Evolutionary conservation across 2,113 vertebrate genomes (phyloP).

Genomic region (Kryptolebias marmoratus): DNA sequence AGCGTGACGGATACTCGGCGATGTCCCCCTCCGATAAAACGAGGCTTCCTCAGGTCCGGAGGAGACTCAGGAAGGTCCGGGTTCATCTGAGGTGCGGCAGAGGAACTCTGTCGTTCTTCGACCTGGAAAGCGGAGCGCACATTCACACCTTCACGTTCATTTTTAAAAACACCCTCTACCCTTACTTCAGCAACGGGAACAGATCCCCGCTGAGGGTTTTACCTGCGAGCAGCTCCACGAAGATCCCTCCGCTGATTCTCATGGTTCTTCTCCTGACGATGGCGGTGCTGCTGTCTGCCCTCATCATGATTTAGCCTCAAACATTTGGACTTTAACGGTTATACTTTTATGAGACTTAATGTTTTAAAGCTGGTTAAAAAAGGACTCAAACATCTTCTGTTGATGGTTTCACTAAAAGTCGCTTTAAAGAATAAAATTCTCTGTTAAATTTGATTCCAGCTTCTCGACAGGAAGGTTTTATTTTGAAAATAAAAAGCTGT

Average conservation of each 20-base stretch:
- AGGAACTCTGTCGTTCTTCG: slow-evolving; percentile 6
- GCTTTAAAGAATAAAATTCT: no score
- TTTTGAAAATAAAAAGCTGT: no score
- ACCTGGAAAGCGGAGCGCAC: slow-evolving; percentile 7
- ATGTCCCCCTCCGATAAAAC: neutral
- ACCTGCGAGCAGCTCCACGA: neutral
- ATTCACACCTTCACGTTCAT: slow-evolving; percentile 44
- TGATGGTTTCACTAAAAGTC: no score
- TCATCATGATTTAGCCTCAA: neutral
- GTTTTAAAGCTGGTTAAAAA: no score
- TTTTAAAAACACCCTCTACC: slow-evolving; percentile 21
- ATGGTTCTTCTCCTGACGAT: neutral
- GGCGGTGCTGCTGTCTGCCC: neutral
- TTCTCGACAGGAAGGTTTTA: no score
- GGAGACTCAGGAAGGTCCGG: slow-evolving; percentile 29
- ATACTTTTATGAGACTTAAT: no score
- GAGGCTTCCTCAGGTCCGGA: neutral
- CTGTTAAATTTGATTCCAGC: no score
- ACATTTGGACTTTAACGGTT: no score
- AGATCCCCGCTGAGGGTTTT: slow-evolving; percentile 20
- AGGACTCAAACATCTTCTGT: no score
- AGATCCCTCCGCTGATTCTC: neutral
- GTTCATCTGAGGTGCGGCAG: slow-evolving; percentile 29
- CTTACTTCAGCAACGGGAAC: slow-evolving; percentile 32
- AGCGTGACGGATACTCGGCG: neutral